Evolutionary conservation across 2,888 invertebrate species (phyloP).

Genomic region (Platynereis dumerilii): DNA sequence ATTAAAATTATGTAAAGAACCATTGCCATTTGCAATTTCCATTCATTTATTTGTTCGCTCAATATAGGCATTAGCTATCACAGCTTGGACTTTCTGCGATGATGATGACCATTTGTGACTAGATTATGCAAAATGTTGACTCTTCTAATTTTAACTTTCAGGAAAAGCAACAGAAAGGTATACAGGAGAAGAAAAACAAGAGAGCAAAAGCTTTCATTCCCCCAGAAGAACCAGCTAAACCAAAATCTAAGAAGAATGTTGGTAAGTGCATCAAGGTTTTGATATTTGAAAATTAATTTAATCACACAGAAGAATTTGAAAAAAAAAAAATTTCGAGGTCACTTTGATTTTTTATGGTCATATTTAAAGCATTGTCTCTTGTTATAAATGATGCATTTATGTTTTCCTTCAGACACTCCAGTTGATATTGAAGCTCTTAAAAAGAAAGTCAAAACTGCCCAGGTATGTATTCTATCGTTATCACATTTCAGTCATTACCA

Average conservation of each 20-base stretch:
- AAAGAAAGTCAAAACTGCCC: conserved; percentile 23
- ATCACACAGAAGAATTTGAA: too few relatives aligned
- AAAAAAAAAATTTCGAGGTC: not conserved
- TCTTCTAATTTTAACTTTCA: conserved; percentile 19
- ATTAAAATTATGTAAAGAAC: not conserved
- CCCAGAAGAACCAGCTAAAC: conserved; percentile 61
- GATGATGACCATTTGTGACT: too few relatives aligned
- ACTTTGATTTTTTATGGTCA: too few relatives aligned
- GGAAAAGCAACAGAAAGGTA: conserved; percentile 65
- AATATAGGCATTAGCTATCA: too few relatives aligned
- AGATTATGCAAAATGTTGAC: too few relatives aligned
- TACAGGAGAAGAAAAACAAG: conserved; percentile 74
- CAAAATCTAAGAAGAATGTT: conserved; percentile 36
- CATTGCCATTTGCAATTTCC: too few relatives aligned
- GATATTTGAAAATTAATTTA: not conserved
- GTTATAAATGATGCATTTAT: too few relatives aligned
- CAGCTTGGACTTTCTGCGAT: too few relatives aligned
- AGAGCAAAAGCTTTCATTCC: conserved; percentile 83
- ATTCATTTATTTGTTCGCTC: too few relatives aligned
- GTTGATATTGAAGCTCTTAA: conserved; percentile 22
- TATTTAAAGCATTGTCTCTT: too few relatives aligned
- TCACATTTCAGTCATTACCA: too few relatives aligned
- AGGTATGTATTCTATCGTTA: too few relatives aligned
- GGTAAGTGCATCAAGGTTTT: not conserved
- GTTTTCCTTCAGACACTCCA: conserved; percentile 11